phyloP scores from a whole-genome alignment of 2,888 invertebrate species.

The Dynastes maya region DNA sequence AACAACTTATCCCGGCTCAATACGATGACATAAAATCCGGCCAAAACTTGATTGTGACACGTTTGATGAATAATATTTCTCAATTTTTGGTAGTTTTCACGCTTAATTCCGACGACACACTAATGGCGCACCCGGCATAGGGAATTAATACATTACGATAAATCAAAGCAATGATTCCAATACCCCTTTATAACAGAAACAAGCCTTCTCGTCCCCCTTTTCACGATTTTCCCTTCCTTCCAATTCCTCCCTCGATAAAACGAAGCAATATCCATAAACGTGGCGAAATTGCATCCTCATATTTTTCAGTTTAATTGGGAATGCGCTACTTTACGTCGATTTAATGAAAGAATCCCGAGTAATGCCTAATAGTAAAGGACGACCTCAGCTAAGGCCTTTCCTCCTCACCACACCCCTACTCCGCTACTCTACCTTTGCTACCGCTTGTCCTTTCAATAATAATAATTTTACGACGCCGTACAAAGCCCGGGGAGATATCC shows the following conservation, averaged over 20 bases:
- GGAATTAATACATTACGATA: not conserved
- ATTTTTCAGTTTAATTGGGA: slow-evolving; percentile 29
- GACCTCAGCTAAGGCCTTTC: not conserved
- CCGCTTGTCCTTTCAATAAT: slow-evolving; percentile 27
- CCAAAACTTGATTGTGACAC: too few relatives aligned
- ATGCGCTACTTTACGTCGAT: slow-evolving; percentile 9
- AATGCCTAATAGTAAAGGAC: not conserved
- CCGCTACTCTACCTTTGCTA: not conserved
- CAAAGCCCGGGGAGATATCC: not conserved
- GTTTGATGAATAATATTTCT: too few relatives aligned
- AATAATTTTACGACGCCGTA: slow-evolving; percentile 24
- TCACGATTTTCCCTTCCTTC: too few relatives aligned
- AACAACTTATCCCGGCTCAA: too few relatives aligned
- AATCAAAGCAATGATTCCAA: too few relatives aligned
- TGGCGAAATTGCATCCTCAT: slow-evolving; percentile 1
- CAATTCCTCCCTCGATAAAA: not conserved
- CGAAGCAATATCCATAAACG: slow-evolving; percentile 1
- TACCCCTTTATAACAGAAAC: too few relatives aligned
- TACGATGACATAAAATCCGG: too few relatives aligned
- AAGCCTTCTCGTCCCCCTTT: too few relatives aligned
- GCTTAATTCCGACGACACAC: not conserved
- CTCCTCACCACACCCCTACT: not conserved
- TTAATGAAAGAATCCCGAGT: slow-evolving; percentile 28
- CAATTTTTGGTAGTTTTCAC: too few relatives aligned
- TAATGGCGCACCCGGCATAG: not conserved